Evolutionary conservation across 1,140 invertebrate genomes (phyloP).

Genomic region (Archivesica marissinica): DNA sequence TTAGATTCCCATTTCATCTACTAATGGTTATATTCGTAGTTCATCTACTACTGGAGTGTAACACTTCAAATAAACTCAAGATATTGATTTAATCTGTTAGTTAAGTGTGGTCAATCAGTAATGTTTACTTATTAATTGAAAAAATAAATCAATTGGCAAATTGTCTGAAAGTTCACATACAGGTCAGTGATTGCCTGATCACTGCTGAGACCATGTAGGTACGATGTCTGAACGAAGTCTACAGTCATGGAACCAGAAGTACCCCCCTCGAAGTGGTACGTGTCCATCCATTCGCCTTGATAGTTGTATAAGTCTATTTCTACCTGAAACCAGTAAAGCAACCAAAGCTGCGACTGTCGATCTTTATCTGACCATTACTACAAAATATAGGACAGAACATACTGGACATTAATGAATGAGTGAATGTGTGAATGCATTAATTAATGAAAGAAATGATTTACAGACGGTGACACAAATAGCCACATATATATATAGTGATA

Average conservation of each 20-base stretch:
- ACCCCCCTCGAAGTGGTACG: neutral
- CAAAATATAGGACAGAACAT: neutral
- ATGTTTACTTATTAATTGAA: neutral
- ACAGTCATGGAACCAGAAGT: neutral
- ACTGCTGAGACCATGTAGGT: neutral
- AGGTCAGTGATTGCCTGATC: neutral
- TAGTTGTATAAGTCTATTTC: neutral
- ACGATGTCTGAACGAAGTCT: neutral
- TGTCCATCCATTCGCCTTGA: neutral
- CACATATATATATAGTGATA: neutral
- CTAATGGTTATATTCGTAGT: neutral
- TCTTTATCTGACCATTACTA: neutral
- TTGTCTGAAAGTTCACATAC: neutral
- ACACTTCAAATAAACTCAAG: neutral
- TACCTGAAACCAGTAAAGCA: neutral
- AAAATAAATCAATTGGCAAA: neutral
- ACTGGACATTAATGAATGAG: neutral
- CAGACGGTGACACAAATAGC: neutral
- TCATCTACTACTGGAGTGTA: neutral
- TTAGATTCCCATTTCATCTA: neutral
- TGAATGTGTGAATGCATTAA: neutral
- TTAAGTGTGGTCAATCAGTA: neutral
- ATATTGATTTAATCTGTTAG: neutral
- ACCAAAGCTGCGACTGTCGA: neutral
- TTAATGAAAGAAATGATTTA: neutral